Evolutionary conservation across 2,797 vertebrate genomes (phyloP).

Genomic region (Hydrophis major): DNA sequence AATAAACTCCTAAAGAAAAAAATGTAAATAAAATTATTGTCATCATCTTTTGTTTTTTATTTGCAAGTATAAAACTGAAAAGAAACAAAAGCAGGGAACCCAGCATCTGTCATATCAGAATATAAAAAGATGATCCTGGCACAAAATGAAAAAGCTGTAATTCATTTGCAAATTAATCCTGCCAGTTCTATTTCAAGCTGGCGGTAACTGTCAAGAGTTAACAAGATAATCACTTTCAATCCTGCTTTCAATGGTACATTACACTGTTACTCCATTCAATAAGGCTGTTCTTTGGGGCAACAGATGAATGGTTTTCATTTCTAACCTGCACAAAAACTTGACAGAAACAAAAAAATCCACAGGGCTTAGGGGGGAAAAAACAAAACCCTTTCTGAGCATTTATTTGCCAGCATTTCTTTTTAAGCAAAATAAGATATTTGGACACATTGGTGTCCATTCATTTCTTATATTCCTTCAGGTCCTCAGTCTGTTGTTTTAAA

Average conservation of each 20-base stretch:
- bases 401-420: constrained; percentile 80
- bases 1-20: constrained; percentile 78
- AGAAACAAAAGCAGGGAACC: constrained; percentile 89
- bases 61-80: constrained; percentile 80
- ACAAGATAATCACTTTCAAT: constrained; percentile 99
- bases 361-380: constrained; percentile 72
- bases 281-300: constrained; percentile 86
- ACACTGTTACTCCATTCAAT: constrained; percentile 91
- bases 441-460: constrained; percentile 87
- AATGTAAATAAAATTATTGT: constrained; percentile 85
- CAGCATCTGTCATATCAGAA: constrained; percentile 98
- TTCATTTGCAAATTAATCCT: constrained; percentile 99
- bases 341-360: constrained; percentile 71
- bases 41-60: constrained; percentile 88
- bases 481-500: constrained; percentile 63
- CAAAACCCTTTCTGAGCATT: constrained; percentile 83
- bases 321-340: constrained; percentile 82
- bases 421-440: constrained; percentile 79
- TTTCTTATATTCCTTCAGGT: constrained; percentile 78
- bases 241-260: constrained; percentile 93
- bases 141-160: constrained; percentile 90
- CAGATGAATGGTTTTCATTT: constrained; percentile 91
- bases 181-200: constrained; percentile 93
- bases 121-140: constrained; percentile 99
- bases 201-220: constrained; percentile 97